Conservation (phyloP, 64 coral and sea anemone species). For the Stichodactyla mertensii region DNA sequence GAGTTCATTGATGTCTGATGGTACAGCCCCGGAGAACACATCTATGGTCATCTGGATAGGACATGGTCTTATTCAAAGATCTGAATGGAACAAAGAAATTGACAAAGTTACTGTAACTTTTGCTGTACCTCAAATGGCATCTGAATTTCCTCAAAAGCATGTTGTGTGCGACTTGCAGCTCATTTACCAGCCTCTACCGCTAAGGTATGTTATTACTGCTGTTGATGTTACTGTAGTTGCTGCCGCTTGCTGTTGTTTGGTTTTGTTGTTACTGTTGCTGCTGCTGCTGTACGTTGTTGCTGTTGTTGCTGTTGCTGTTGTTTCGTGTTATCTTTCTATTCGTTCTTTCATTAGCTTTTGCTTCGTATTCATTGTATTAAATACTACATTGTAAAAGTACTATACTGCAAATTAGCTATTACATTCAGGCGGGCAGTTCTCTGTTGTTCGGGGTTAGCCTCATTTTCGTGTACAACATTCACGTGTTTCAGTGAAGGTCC, state of each 20-base stretch:
- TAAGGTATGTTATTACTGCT: constrained; percentile 13
- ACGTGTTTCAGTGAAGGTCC: no score
- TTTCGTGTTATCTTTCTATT: no score
- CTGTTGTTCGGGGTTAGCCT: no score
- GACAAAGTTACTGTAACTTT: neutral
- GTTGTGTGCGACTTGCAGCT: neutral
- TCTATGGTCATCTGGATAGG: neutral
- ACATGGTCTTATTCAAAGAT: neutral
- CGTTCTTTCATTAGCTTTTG: no score
- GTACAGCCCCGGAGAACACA: neutral
- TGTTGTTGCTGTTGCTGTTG: no score
- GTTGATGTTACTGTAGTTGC: neutral
- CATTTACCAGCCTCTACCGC: neutral
- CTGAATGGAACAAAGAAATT: neutral
- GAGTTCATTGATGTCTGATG: neutral
- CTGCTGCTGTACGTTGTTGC: no score
- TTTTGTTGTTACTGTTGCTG: no score
- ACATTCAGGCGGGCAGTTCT: no score
- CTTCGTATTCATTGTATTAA: no score
- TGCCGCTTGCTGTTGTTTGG: neutral
- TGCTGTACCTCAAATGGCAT: neutral
- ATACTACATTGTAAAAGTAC: no score
- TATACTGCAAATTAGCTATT: no score
- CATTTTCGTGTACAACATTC: no score
- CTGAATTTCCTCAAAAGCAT: neutral